Percentiles rank a stretch among this genome's conserved stretches.
phyloP scores from a whole-genome alignment of 2,797 vertebrate genomes.

The Schizopygopsis malacanthus region DNA sequence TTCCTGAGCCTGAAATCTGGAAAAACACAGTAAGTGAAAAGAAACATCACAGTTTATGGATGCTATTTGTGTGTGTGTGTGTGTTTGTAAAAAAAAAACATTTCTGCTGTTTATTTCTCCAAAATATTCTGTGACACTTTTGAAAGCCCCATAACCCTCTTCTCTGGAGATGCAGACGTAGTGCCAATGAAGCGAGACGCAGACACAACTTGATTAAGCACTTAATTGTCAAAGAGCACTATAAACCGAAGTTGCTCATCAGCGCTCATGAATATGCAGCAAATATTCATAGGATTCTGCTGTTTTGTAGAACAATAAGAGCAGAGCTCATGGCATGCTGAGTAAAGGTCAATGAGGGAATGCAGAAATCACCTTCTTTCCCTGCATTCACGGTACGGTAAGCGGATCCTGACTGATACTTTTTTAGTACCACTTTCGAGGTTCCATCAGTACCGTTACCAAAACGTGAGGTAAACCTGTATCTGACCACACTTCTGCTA shows the following conservation, averaged over 20 bases:
- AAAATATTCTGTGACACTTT: slow-evolving; percentile 18
- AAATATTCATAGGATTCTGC: slow-evolving; percentile 58
- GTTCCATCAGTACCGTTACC: too few relatives aligned
- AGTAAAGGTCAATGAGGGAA: slow-evolving; percentile 76
- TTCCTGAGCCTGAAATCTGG: slow-evolving; percentile 61
- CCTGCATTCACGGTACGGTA: too few relatives aligned
- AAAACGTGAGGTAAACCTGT: too few relatives aligned
- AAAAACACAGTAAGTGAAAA: slow-evolving; percentile 55
- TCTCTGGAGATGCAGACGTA: slow-evolving; percentile 19
- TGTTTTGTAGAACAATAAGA: slow-evolving; percentile 52
- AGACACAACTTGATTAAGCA: slow-evolving; percentile 61
- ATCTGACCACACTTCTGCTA: too few relatives aligned
- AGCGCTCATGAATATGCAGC: slow-evolving; percentile 62
- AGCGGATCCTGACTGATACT: slow-evolving; percentile 61
- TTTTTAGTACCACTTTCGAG: too few relatives aligned
- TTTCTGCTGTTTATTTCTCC: slow-evolving; percentile 7
- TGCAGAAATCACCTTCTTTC: slow-evolving; percentile 63
- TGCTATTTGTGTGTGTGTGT: slow-evolving; percentile 7
- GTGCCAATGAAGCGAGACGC: slow-evolving; percentile 36
- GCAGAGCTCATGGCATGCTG: slow-evolving; percentile 57
- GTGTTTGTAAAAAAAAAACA: neutral
- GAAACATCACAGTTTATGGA: slow-evolving; percentile 60
- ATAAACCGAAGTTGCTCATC: slow-evolving; percentile 58
- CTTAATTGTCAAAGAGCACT: slow-evolving; percentile 52
- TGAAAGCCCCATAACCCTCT: slow-evolving; percentile 29